These are phyloP conservation scores for Portevinia maculata DNA, from an alignment of 2,888 invertebrate species.

Conservation along the genomic window DNA sequence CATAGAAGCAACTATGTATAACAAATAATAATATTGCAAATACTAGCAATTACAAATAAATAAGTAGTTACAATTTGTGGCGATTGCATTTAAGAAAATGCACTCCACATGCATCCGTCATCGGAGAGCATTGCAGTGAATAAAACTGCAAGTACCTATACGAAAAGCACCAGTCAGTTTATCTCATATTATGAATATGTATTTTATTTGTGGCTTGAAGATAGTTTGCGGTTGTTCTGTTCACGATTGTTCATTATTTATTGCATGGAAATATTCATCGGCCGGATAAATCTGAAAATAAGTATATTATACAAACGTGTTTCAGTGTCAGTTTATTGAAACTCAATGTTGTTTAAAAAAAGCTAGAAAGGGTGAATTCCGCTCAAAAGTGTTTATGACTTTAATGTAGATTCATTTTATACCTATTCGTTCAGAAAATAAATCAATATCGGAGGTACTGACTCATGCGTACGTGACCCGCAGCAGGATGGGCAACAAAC, in stretches of 20 bases:
- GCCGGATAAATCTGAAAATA: no score
- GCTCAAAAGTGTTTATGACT: no score
- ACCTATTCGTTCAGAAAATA: no score
- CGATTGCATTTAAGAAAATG: background rate
- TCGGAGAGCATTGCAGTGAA: background rate
- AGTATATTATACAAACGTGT: no score
- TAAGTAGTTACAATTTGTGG: background rate
- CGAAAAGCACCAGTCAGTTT: constrained; percentile 10
- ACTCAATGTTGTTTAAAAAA: no score
- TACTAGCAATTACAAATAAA: background rate
- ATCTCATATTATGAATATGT: constrained; percentile 10
- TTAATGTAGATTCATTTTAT: no score
- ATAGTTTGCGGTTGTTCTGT: background rate
- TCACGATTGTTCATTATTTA: constrained; percentile 6
- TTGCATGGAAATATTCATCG: background rate
- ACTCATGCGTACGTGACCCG: no score
- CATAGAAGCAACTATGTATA: no score
- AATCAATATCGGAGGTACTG: background rate
- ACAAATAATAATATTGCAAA: background rate
- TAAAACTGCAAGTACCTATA: background rate
- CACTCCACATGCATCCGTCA: no score
- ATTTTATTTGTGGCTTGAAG: constrained; percentile 5
- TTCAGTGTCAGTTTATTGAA: no score
- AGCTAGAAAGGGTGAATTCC: no score
- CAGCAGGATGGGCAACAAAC: no score